phyloP scores from a whole-genome alignment of 2,113 vertebrate genomes.

The Cairina moschata region DNA sequence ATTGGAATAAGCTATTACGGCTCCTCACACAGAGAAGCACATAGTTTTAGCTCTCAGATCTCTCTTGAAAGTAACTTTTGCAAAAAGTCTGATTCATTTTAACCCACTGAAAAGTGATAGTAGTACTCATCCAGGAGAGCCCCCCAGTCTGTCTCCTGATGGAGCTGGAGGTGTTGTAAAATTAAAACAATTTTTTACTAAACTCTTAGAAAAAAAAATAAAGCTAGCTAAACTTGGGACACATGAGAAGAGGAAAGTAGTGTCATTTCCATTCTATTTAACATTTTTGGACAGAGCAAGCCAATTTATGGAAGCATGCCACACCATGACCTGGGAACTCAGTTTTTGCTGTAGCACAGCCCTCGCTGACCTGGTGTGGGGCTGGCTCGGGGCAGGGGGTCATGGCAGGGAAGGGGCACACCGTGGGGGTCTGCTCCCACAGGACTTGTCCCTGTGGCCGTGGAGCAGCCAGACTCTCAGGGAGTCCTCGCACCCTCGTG shows the following conservation, averaged over 20 bases:
- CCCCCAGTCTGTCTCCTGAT: neutral
- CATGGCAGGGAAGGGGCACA: too few relatives aligned
- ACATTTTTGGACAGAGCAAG: neutral
- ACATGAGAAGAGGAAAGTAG: neutral
- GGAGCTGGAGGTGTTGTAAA: neutral
- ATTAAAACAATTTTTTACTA: neutral
- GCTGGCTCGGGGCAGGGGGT: fast-evolving
- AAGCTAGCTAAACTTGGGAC: neutral
- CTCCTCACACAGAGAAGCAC: neutral
- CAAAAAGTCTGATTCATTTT: neutral
- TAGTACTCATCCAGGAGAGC: neutral
- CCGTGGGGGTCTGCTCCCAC: neutral
- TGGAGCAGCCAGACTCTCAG: too few relatives aligned
- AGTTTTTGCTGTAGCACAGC: neutral
- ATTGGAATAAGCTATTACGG: fast-evolving
- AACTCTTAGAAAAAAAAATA: neutral
- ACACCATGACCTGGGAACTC: fast-evolving
- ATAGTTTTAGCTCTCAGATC: neutral
- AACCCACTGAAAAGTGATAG: neutral
- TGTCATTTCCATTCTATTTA: neutral
- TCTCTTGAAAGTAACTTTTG: neutral
- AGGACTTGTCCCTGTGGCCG: too few relatives aligned
- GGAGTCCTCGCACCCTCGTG: neutral
- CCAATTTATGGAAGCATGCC: neutral
- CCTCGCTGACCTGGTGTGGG: fast-evolving